Evolutionary conservation across 53 echinoderm and acorn worm genomes (phyloP), one percentile per base, ranked within the genome.

Genomic region (Actinopyga echinites): DNA sequence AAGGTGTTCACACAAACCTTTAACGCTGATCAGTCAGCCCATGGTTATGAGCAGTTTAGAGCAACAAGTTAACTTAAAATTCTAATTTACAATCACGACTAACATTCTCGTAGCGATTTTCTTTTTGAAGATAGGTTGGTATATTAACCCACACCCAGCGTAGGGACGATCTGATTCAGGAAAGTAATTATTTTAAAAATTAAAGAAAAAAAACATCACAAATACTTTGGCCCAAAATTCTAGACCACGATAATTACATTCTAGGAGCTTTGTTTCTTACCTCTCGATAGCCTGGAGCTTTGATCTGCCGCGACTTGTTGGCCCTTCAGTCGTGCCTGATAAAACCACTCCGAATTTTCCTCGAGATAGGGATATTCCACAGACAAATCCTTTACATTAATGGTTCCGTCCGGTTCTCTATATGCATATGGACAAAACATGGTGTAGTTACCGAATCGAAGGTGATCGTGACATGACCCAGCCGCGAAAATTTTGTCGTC

Each of bases 401-500:
- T 94, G 10, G 79, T 74, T 12, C 91, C 89, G 62, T 92, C 57
- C 12, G 89, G 90, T 45, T 83, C 74, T 20, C 97, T 56, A 74
- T 97, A 93, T 20, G 97, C 97, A 56, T 88, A 97, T 56, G 97
- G 97, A 33, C 97, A 97, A 59, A 92, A 97, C 21, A 86, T 80
- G 42, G 65, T 84, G 62, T 92, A 94, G 84, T 94, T 86, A 33
- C 66, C 33, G 71, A 94, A 97, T 69, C 90, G 65, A 54, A 75
- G 66, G 68, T 84, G 55, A 56, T 93, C 97, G 49, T 97, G 92
- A 82, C 97, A 97, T 74, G 94, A 94, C 29, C 97, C 97, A 65
- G 90, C 90, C 5, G 97, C 97, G 79, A 97, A 97, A 29, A 97
- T 91, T 8, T 91, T 82, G 8, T 90, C 82, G 75, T 97, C 92